Evolutionary conservation across 1,140 invertebrate genomes (phyloP).

Genomic region (Gonioctena quinquepunctata): DNA sequence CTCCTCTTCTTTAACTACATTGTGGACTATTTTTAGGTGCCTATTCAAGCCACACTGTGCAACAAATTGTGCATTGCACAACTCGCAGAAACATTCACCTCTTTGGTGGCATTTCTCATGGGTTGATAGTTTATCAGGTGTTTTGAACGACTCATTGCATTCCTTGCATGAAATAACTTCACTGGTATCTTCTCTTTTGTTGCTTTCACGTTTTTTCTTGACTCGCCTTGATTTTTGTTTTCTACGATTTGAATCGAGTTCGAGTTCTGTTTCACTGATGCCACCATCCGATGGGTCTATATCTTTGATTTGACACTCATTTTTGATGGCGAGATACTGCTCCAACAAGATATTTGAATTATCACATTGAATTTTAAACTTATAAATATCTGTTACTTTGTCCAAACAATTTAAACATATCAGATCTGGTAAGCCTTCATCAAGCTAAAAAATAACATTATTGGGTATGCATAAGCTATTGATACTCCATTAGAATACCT

Average conservation of each 20-base stretch:
- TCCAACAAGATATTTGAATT: constrained; percentile 31
- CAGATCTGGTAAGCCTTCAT: constrained; percentile 35
- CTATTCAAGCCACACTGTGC: background rate
- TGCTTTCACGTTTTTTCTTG: background rate
- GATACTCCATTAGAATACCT: constrained; percentile 26
- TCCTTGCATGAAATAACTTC: background rate
- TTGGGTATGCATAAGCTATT: background rate
- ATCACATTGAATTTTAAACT: constrained; percentile 43
- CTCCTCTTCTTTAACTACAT: background rate
- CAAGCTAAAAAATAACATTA: constrained; percentile 28
- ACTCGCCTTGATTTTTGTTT: constrained; percentile 7
- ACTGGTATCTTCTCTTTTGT: background rate
- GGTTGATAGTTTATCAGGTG: background rate
- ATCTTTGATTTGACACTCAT: background rate
- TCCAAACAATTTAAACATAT: constrained; percentile 41
- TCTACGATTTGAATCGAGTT: constrained; percentile 14
- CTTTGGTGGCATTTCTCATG: background rate
- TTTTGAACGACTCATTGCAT: background rate
- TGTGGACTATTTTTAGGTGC: background rate
- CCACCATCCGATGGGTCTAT: background rate
- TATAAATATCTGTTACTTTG: constrained; percentile 31
- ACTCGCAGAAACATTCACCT: background rate
- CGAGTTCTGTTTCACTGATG: background rate
- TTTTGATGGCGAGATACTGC: constrained; percentile 26
- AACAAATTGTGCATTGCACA: background rate